Base-by-base conservation (phyloP, 30 jellyfish, hydroid and myxozoan species). In the Aurelia sp. region DNA sequence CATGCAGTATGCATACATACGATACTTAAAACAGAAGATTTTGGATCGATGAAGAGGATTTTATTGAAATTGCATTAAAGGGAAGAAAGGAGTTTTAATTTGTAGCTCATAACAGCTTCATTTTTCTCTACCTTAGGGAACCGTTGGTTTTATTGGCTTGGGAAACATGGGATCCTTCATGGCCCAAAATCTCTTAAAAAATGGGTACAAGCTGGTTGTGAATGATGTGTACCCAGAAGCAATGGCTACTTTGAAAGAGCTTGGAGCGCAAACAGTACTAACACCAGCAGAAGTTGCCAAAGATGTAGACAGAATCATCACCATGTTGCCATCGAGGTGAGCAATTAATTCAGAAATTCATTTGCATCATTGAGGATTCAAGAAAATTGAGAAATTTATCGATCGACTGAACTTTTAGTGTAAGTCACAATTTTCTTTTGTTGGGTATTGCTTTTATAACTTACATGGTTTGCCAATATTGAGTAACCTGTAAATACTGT, bases 151-250 rank as follows among this genome's bases (percentile, higher is more conserved):
- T 64, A 79, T 93, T 93, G 98, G 98, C 33, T 85, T 93, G 64
- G 98, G 98, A 15, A 93, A 93, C 65, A 93, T 93, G 98, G 98
- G 98, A 8, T 68, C 90, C 51, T 78, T 53, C 79, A 93, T 93
- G 98, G 97, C 97, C 11, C 90, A 71, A 76, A 93, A 93, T 62
- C 91, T 93, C 57, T 58, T 93, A 40, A 93, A 93, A 65, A 83
- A 57, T 60, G 98, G 98, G 17, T 89, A 93, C 64, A 79, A 88
- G 65, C 72, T 93, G 53, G 94, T 93, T 75, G 98, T 93, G 12
- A 88, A 82, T 71, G 98, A 93, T 83, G 92, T 93, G 10, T 93
- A 93, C 77, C 98, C 98, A 7, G 98, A 93, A 61, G 97, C 98
- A 30, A 89, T 93, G 96, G 96, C 68, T 11, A 48, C 90, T 17